phyloP scores from a whole-genome alignment of 2,797 vertebrate genomes.

The Sorex maritimensis region DNA sequence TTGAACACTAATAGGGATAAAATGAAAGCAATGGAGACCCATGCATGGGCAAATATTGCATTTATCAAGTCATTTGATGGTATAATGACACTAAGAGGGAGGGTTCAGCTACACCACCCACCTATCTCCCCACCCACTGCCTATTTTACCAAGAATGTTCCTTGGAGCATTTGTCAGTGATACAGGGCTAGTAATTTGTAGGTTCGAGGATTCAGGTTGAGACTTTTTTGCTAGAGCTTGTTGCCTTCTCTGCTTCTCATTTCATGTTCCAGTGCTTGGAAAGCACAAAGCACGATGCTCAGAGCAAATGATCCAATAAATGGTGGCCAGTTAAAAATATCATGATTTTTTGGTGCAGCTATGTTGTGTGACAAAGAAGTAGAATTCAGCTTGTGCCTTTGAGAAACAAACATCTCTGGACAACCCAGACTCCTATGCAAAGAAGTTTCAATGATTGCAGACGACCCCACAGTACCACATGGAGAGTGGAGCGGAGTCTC shows the following conservation, averaged over 20 bases:
- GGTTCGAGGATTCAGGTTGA: not conserved
- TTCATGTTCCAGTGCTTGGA: not conserved
- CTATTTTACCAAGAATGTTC: not conserved
- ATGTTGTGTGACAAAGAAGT: not conserved
- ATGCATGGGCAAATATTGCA: too few relatives aligned
- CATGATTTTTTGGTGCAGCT: not conserved
- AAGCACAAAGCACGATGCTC: not conserved
- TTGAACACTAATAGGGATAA: not conserved
- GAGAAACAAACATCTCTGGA: not conserved
- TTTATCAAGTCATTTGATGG: not conserved
- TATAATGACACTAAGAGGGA: not conserved
- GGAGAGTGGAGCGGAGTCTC: fast-evolving
- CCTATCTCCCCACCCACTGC: not conserved
- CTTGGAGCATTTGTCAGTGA: not conserved
- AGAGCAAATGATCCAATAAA: not conserved
- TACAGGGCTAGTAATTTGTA: not conserved
- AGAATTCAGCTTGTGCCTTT: not conserved
- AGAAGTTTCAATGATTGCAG: not conserved
- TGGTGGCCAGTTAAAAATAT: too few relatives aligned
- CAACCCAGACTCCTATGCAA: not conserved
- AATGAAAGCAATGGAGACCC: too few relatives aligned
- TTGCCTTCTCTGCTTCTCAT: not conserved
- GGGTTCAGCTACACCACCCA: not conserved
- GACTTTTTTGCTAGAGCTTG: too few relatives aligned
- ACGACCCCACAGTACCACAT: too few relatives aligned